Conservation (phyloP, 2,797 vertebrate species). For the Brotula barbata region DNA sequence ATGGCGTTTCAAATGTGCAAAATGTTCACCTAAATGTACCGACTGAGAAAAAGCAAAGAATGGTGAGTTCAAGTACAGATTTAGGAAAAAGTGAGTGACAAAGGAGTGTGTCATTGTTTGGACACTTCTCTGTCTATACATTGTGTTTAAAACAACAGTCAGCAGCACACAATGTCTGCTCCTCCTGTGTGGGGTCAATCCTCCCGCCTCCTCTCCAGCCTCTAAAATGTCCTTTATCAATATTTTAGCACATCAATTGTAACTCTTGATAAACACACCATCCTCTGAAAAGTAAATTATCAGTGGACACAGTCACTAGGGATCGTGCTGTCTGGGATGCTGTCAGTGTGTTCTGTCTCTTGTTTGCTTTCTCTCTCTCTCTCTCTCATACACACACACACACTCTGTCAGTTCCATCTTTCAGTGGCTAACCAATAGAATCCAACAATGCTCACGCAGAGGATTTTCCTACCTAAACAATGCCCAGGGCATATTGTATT, state of each 20-base stretch:
- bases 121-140: background rate
- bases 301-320: conserved; percentile 72
- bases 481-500: conserved; percentile 73
- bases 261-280: conserved; percentile 75
- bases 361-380: conserved; percentile 53
- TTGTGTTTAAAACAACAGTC: conserved; percentile 17
- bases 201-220: conserved; percentile 74
- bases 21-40: too few species aligned
- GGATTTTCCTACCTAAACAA: conserved; percentile 77
- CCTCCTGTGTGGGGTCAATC: conserved; percentile 69
- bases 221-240: conserved; percentile 83
- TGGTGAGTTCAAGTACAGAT: background rate
- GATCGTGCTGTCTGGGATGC: conserved; percentile 71
- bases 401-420: conserved; percentile 64
- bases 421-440: conserved; percentile 52
- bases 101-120: background rate
- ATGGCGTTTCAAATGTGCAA: too few species aligned
- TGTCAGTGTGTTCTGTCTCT: conserved; percentile 59
- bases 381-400: too few species aligned
- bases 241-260: conserved; percentile 85
- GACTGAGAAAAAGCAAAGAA: too few species aligned
- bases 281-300: conserved; percentile 75
- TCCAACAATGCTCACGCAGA: conserved; percentile 63
- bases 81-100: background rate
- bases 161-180: conserved; percentile 31